Evolutionary conservation across 1,140 invertebrate genomes (phyloP), one percentile per base, ranked within the genome.

Genomic region (Bombus pascuorum): DNA sequence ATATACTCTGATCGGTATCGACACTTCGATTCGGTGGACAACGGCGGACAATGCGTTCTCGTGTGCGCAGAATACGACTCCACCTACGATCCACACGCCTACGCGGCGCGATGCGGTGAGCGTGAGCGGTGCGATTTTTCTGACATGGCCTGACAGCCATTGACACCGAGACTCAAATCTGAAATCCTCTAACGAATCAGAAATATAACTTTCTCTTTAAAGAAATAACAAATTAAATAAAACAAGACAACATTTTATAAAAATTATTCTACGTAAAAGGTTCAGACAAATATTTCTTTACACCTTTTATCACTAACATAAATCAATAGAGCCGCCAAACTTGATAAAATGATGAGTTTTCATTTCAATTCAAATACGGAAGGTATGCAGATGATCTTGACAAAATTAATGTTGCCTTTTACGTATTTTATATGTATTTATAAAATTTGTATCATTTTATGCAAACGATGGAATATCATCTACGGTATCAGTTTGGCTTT

Each of bases 61-160:
- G 81, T 87, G 88, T 78, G 59, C 70, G 32, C 81, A 75, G 86
- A 87, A 90, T 90, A 73, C 82, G 81, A 65, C 81, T 90, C 89
- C 89, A 90, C 89, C 89, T 86, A 90, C 89, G 89, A 87, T 76
- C 76, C 44, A 76, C 32, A 32, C 89, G 83, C 89, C 89, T 76
- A 90, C 89, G 89, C 88, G 53, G 53, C 32, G 66, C 68, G 83
- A 70, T 70, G 66, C 82, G 47, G 47, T 42, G 57, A 86, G 66
- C 82, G 86, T 83, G 44, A 74, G 79, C 53, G 78, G 44, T 10
- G 22, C n/a, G 42, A 90, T 90, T 87, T 90, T 34, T 75, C 62
- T 44, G 71, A 39, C 81, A 75, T 34, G 44, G 77, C 39, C 71
- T 59, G 86, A 70, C 47, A 32, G n/a, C 42, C 74, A 44, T 77